Evolutionary conservation across 2,797 vertebrate genomes (phyloP), one percentile per base, ranked within the genome.

Genomic region (Acipenser transmontanus): DNA sequence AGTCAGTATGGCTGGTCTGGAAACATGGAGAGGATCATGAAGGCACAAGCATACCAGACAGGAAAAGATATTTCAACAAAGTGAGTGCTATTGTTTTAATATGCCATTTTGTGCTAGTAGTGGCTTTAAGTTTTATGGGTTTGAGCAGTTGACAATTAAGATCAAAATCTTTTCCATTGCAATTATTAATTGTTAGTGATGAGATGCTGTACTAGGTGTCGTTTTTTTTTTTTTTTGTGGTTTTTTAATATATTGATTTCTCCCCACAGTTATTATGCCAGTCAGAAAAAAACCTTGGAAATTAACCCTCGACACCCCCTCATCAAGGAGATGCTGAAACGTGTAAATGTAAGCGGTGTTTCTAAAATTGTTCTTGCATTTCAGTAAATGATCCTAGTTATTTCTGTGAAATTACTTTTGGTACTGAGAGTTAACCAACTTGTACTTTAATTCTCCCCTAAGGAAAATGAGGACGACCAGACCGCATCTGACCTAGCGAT

Each of bases 21-120:
- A 71, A 99, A 99, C 84, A 99, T 99, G 97, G 97, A 99, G 82
- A 89, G 97, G 74, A 99, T 99, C 77, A 99, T 99, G 97, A 99
- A 99, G 80, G 97, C 97, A 54, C 97, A 99, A 67, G 97, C 97
- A 1, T 99, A 99, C 81, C 97, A 99, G 76, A 99, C 97, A 0
- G 97, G 97, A 76, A 99, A 97, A 85, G 97, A 99, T 77, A 98
- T 98, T 80, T 97, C 96, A 20, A 98, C 97, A 70, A 99, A 92
- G 97, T 99, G 85, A 83, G 92, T 59, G 7, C 56, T 66, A 4
- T 11, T 7, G 17, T 59, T 11, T 0, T 0, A 1, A 7, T 1
- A 6, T 5, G 1, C 1, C 4, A 61, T 47, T 56, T 47, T 64
- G 50, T 49, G 7, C 59, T 11, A 1, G 10, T 17, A 13, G 34